Evolutionary conservation across 2,113 vertebrate species (phyloP), one percentile per base, ranked within the genome.

Genomic region (Tauraco erythrolophus): DNA sequence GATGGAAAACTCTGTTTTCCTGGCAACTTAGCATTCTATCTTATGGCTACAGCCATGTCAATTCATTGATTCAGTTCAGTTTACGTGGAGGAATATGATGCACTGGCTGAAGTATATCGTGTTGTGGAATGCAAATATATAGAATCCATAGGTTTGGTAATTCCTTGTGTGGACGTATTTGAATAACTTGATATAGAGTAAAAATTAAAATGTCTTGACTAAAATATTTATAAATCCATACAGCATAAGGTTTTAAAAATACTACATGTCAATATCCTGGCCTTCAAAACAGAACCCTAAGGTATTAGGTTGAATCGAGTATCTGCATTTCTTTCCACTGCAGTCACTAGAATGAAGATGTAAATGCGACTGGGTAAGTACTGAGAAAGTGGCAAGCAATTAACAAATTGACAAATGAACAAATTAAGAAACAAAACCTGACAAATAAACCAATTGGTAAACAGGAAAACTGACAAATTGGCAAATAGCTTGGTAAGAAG

Each of bases 361-460:
- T 81, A 17, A 84, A 57, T 53, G 69, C 65, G 54, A n/a, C 30
- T 45, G 48, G 22, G 6, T 68, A 87, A 89, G 53, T 58, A 66
- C 68, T 33, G 61, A 75, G 65, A 71, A 96, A 87, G 51, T 51
- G 41, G 37, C 61, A 91, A 89, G 61, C 57, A 96, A 94, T 97
- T 97, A 94, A 84, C 43, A 76, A 94, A 92, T 82, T 92, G 72
- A 94, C 84, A 91, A 89, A 92, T 41, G 7, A 92, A 84, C 83
- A 94, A 95, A 94, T 54, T 89, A 93, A 72, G 60, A 91, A 91
- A 78, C 35, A 53, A 92, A 91, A 81, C 31, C 35, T 91, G 83
- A 82, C 86, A 95, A 86, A 93, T 80, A 86, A 95, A 87, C 46
- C 51, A 84, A 64, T 41, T 62, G 39, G 37, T 51, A 93, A 84